These are phyloP conservation scores for Eublepharis macularius DNA, from an alignment of 2,113 vertebrate species.

Conservation along the genomic window DNA sequence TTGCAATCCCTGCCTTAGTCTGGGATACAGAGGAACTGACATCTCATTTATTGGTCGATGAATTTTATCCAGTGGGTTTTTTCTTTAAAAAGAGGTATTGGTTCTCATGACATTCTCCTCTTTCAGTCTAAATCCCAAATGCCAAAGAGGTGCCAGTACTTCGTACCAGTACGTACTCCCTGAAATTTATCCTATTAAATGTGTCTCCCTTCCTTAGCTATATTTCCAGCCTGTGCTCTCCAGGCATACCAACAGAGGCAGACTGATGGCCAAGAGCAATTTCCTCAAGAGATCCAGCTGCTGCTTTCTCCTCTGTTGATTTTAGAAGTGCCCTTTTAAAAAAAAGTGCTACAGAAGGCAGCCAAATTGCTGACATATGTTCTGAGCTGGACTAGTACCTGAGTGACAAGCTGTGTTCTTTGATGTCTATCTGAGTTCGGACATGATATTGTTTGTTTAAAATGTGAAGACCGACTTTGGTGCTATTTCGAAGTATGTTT, in stretches of 20 bases:
- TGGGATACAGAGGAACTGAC: not conserved
- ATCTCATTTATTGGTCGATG: too few species aligned
- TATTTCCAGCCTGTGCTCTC: too few species aligned
- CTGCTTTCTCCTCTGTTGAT: not conserved
- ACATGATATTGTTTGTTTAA: not conserved
- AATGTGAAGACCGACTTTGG: not conserved
- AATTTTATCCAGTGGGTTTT: too few species aligned
- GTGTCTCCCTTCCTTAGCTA: too few species aligned
- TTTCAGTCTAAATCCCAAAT: too few species aligned
- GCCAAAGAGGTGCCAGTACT: too few species aligned
- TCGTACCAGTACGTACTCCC: too few species aligned
- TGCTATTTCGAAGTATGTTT: not conserved
- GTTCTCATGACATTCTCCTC: too few species aligned
- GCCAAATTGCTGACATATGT: conserved; percentile 2
- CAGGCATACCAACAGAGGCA: too few species aligned
- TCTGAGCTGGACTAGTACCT: not conserved
- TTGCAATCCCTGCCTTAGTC: not conserved
- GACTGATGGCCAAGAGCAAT: not conserved
- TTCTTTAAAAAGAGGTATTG: too few species aligned
- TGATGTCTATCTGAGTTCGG: not conserved
- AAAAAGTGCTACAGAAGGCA: not conserved
- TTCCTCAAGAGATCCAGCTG: not conserved
- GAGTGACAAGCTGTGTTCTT: not conserved
- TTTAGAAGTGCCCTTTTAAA: not conserved
- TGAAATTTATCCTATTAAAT: too few species aligned